A percentile compares a stretch with the other conserved stretches of the same genome.
phyloP scores from a whole-genome alignment of 1,140 invertebrate species.

The Calliphora vicina region DNA sequence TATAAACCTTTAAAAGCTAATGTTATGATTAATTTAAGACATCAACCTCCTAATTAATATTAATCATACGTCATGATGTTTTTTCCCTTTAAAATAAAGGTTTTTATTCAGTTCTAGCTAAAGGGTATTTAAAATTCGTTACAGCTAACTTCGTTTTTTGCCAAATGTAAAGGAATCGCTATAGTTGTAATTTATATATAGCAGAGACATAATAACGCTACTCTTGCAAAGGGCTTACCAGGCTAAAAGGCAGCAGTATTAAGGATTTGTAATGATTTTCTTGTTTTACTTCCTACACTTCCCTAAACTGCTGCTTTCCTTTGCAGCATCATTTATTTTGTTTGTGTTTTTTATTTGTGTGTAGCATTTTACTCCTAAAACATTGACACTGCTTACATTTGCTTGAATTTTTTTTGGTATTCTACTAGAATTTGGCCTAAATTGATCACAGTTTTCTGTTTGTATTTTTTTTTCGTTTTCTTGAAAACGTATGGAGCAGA shows the following conservation, averaged over 20 bases:
- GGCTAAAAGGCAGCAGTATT: not conserved
- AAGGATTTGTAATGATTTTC: slow-evolving; percentile 18
- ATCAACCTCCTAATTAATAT: too few relatives aligned
- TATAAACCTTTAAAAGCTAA: too few relatives aligned
- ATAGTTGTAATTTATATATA: not conserved
- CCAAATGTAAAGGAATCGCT: not conserved
- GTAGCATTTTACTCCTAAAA: not conserved
- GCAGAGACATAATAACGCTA: not conserved
- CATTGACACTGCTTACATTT: not conserved
- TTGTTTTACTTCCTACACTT: not conserved
- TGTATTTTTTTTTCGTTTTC: not conserved
- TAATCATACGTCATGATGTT: too few relatives aligned
- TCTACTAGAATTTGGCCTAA: slow-evolving; percentile 18
- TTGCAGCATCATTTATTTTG: not conserved
- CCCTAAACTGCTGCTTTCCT: too few relatives aligned
- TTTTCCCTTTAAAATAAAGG: too few relatives aligned
- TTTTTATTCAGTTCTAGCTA: too few relatives aligned
- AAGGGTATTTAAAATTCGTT: too few relatives aligned
- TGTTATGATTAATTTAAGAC: too few relatives aligned
- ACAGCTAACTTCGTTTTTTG: too few relatives aligned
- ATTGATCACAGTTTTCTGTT: slow-evolving; percentile 18
- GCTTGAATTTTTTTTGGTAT: not conserved
- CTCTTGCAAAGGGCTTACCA: not conserved
- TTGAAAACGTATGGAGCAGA: not conserved
- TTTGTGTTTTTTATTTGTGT: not conserved